phyloP scores from a whole-genome alignment of 2,888 invertebrate genomes.

The Diachrysia chrysitis region DNA sequence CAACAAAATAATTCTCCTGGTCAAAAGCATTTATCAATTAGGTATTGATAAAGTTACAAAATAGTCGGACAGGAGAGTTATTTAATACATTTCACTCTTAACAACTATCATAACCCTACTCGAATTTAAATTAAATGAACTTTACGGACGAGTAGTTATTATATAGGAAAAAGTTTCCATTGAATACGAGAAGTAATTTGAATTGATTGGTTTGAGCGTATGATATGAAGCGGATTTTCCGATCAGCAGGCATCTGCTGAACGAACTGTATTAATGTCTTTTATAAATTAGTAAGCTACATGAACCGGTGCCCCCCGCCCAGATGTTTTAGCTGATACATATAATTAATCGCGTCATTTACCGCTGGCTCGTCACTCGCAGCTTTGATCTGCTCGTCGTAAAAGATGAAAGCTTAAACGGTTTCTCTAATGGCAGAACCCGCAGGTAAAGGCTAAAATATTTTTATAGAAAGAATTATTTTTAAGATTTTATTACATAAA shows the following conservation, averaged over 20 bases:
- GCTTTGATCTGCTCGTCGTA: neutral
- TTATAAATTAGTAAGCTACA: conserved; percentile 8
- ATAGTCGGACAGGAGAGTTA: neutral
- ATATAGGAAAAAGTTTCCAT: neutral
- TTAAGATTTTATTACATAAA: neutral
- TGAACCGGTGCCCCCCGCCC: conserved; percentile 12
- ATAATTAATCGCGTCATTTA: conserved; percentile 28
- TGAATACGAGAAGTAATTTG: conserved; percentile 1
- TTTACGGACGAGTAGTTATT: neutral
- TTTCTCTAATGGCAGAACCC: neutral
- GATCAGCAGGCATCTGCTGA: conserved; percentile 15
- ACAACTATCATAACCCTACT: neutral
- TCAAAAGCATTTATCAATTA: too few relatives aligned
- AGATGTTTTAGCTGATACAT: conserved; percentile 17
- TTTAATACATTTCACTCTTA: neutral
- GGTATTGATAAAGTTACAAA: neutral
- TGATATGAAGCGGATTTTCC: conserved; percentile 10
- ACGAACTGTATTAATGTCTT: conserved; percentile 3
- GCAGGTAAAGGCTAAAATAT: conserved; percentile 1
- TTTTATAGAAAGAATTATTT: conserved; percentile 1
- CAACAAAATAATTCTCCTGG: neutral
- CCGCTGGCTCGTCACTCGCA: conserved; percentile 9
- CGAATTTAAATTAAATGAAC: neutral
- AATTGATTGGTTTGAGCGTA: conserved; percentile 13
- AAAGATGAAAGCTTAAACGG: conserved; percentile 3